Evolutionary conservation across 2,113 vertebrate species (phyloP).

Genomic region (Rhabdornis inornatus): DNA sequence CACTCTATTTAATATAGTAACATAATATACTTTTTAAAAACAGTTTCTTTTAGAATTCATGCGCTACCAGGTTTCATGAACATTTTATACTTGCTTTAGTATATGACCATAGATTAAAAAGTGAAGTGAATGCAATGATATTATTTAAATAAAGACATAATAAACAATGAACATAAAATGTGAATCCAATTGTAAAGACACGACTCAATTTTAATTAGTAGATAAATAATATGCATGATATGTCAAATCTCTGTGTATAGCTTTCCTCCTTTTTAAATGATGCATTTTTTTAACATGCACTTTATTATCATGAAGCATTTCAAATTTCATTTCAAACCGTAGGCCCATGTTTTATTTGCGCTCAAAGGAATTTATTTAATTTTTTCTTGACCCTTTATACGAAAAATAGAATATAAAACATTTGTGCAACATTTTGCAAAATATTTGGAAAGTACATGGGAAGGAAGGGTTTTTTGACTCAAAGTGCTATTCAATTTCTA

Average conservation of each 20-base stretch:
- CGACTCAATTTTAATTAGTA: background rate
- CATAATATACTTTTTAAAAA: background rate
- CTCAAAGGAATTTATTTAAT: background rate
- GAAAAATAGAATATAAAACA: background rate
- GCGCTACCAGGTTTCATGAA: background rate
- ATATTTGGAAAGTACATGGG: background rate
- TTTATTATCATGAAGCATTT: background rate
- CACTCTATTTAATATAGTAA: background rate
- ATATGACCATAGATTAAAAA: background rate
- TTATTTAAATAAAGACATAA: background rate
- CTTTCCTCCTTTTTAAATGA: background rate
- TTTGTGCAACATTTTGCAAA: background rate
- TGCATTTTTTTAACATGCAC: background rate
- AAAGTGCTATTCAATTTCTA: background rate
- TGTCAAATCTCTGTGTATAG: background rate
- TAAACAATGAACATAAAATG: background rate
- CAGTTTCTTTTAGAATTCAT: background rate
- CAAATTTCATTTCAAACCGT: background rate
- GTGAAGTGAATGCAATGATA: background rate
- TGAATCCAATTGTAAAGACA: background rate
- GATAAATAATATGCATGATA: background rate
- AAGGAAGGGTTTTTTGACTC: accelerated
- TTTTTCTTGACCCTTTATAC: background rate
- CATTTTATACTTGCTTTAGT: background rate
- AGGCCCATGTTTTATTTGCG: background rate